Percentiles rank a stretch among this genome's conserved stretches.
These are phyloP conservation scores for Cyprinodon diabolis DNA, from an alignment of 2,797 vertebrate species.

Conservation along the genomic window DNA sequence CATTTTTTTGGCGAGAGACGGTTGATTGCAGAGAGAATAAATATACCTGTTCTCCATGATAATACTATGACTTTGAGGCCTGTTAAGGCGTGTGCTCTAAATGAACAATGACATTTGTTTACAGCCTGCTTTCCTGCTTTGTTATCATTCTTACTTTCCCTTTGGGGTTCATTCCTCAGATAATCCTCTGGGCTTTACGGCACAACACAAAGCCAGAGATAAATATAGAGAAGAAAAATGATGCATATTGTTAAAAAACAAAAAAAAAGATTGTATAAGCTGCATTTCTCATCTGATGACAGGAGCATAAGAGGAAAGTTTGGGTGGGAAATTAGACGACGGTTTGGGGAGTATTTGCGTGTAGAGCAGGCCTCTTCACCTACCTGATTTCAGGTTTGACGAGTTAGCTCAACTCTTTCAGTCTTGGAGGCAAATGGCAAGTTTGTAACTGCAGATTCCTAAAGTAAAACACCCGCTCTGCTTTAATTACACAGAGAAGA, in stretches of 20 bases:
- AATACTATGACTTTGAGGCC: slow-evolving; percentile 11
- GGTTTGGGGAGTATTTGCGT: slow-evolving; percentile 12
- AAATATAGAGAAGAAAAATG: slow-evolving; percentile 4
- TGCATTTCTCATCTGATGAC: slow-evolving; percentile 7
- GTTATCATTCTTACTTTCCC: slow-evolving; percentile 43
- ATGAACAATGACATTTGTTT: slow-evolving; percentile 51
- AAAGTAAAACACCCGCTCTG: slow-evolving; percentile 12
- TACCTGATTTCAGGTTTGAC: slow-evolving; percentile 66
- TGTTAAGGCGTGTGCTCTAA: slow-evolving; percentile 20
- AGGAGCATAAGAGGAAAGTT: neutral
- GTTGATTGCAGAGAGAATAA: slow-evolving; percentile 2
- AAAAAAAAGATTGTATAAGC: neutral
- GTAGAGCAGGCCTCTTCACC: slow-evolving; percentile 12
- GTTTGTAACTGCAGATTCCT: slow-evolving; percentile 39
- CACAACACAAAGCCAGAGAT: slow-evolving; percentile 1
- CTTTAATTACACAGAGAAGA: slow-evolving; percentile 14
- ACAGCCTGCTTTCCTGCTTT: slow-evolving; percentile 30
- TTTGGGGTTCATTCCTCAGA: slow-evolving; percentile 50
- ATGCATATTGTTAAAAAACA: neutral
- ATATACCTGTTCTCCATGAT: slow-evolving; percentile 20
- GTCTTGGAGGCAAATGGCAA: slow-evolving; percentile 24
- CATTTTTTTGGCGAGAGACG: neutral
- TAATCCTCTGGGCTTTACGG: slow-evolving; percentile 35
- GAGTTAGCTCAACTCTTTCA: slow-evolving; percentile 34
- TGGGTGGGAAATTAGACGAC: slow-evolving; percentile 4